Percentiles rank a stretch among this genome's conserved stretches.
These are phyloP conservation scores for Andrena chrysosceles DNA, from an alignment of 2,888 invertebrate genomes.

Conservation along the genomic window DNA sequence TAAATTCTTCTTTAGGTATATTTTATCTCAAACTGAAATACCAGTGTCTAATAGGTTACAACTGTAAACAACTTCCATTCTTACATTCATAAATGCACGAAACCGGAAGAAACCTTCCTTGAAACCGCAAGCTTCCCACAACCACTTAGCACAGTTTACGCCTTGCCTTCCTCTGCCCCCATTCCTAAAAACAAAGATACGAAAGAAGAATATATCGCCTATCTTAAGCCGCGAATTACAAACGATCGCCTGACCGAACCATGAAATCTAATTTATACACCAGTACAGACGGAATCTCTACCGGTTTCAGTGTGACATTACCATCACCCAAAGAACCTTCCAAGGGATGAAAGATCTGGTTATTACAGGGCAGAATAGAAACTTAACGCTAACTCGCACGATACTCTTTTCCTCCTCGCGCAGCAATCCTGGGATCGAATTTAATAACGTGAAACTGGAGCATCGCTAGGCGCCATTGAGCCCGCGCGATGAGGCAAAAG, in stretches of 20 bases:
- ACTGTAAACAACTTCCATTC: no score
- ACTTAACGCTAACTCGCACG: slow-evolving; percentile 34
- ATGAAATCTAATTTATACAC: slow-evolving; percentile 27
- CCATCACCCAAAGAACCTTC: slow-evolving; percentile 26
- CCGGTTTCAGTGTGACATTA: not conserved
- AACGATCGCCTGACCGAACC: slow-evolving; percentile 7
- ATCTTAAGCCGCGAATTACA: slow-evolving; percentile 34
- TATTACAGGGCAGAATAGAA: slow-evolving; percentile 34
- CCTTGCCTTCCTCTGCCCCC: no score
- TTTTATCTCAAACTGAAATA: no score
- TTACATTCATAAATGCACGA: no score
- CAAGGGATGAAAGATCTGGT: slow-evolving; percentile 41
- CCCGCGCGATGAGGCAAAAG: not conserved
- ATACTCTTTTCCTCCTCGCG: not conserved
- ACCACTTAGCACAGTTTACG: no score
- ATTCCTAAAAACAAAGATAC: no score
- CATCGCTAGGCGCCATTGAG: slow-evolving; percentile 12
- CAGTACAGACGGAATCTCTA: not conserved
- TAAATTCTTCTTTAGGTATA: no score
- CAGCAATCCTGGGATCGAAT: slow-evolving; percentile 20
- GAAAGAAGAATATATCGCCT: not conserved
- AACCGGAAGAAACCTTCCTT: no score
- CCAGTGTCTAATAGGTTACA: no score
- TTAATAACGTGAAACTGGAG: slow-evolving; percentile 45
- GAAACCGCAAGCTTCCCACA: no score